A percentile compares a stretch with the other conserved stretches of the same genome.
phyloP scores from a whole-genome alignment of 2,888 invertebrate genomes.

The Agapostemon virescens region DNA sequence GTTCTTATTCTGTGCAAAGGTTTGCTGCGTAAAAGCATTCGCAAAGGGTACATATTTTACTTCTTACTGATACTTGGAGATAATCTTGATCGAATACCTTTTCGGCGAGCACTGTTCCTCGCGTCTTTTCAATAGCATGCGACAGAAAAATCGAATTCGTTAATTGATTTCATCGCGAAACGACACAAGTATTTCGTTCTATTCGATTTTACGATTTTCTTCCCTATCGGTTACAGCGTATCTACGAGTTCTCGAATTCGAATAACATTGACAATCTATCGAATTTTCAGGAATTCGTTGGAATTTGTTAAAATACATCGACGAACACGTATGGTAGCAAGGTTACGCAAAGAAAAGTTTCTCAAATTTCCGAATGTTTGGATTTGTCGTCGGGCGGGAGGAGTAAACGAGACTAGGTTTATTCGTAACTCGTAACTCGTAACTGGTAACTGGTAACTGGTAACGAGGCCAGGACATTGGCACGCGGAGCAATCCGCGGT shows the following conservation, averaged over 20 bases:
- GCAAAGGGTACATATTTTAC: conserved; percentile 38
- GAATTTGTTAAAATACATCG: neutral
- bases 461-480: neutral
- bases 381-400: no score
- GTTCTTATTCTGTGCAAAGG: conserved; percentile 28
- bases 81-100: conserved; percentile 46
- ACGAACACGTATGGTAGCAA: no score
- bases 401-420: no score
- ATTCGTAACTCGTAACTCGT: neutral
- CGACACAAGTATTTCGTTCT: neutral
- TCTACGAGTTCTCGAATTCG: neutral
- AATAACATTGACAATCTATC: neutral
- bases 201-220: neutral
- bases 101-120: conserved; percentile 52
- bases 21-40: conserved; percentile 33
- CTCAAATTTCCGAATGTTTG: neutral
- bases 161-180: conserved; percentile 27
- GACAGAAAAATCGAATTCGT: conserved; percentile 48
- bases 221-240: neutral
- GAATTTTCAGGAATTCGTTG: no score
- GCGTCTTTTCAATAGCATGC: conserved; percentile 56
- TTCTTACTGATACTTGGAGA: conserved; percentile 35
- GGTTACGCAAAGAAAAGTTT: neutral
- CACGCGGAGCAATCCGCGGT: neutral
- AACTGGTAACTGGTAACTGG: neutral